These are phyloP conservation scores for Lydus trimaculatus DNA, from an alignment of 2,888 invertebrate species.

Conservation along the genomic window DNA sequence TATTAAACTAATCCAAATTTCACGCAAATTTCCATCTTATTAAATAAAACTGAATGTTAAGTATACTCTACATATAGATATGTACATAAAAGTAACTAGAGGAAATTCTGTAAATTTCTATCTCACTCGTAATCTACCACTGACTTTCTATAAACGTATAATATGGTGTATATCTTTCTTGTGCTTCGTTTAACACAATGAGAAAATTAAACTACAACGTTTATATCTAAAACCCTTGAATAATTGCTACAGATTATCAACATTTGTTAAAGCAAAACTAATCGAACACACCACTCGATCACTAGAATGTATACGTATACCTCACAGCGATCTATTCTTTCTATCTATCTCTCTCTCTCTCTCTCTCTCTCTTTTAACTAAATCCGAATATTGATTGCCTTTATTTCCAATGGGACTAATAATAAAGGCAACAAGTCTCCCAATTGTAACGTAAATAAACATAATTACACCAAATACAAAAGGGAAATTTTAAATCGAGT, in stretches of 20 bases:
- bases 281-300: not conserved
- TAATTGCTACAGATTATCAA: slow-evolving; percentile 28
- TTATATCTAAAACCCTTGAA: slow-evolving; percentile 27
- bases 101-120: not conserved
- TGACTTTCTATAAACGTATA: not conserved
- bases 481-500: not conserved
- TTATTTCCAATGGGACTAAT: slow-evolving; percentile 1
- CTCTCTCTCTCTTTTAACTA: not conserved
- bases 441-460: slow-evolving; percentile 8
- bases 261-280: slow-evolving; percentile 21
- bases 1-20: slow-evolving; percentile 6
- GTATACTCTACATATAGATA: no score
- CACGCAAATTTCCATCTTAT: not conserved
- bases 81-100: no score
- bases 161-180: not conserved
- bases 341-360: not conserved
- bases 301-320: not conserved
- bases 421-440: slow-evolving; percentile 8
- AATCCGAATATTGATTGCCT: not conserved
- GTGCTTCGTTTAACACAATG: slow-evolving; percentile 8
- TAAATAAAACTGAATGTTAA: not conserved
- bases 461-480: not conserved
- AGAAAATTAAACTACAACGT: slow-evolving; percentile 25
- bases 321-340: not conserved
- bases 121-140: not conserved